phyloP scores from a whole-genome alignment of 2,797 vertebrate genomes.

The Sebastes minor region DNA sequence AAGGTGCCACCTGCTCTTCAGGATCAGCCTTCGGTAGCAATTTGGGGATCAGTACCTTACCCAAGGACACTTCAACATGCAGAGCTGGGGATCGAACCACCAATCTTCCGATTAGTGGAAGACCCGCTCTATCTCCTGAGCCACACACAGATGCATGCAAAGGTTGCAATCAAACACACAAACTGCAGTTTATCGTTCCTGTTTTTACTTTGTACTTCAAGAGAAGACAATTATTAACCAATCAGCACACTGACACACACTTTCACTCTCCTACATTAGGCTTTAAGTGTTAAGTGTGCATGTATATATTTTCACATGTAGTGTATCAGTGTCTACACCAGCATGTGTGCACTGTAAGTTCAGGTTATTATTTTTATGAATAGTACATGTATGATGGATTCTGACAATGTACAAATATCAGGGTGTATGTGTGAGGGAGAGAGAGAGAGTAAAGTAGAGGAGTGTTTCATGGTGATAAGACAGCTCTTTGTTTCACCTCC shows the following conservation, averaged over 20 bases:
- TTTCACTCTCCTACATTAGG: too few species aligned
- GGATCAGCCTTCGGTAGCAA: too few species aligned
- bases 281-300: not conserved
- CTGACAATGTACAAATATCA: not conserved
- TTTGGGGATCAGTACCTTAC: too few species aligned
- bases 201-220: not conserved
- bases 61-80: too few species aligned
- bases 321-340: not conserved
- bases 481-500: conserved; percentile 14
- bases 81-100: too few species aligned
- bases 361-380: not conserved
- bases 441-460: not conserved
- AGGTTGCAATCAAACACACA: too few species aligned
- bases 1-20: too few species aligned
- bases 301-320: not conserved
- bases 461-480: conserved; percentile 23
- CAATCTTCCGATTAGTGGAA: too few species aligned
- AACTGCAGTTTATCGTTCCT: too few species aligned
- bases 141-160: too few species aligned
- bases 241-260: not conserved
- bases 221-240: not conserved
- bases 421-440: not conserved
- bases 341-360: not conserved
- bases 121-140: too few species aligned
- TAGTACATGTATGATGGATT: not conserved